Base-by-base conservation (phyloP, 1,140 invertebrate genomes). In the Littorina saxatilis region DNA sequence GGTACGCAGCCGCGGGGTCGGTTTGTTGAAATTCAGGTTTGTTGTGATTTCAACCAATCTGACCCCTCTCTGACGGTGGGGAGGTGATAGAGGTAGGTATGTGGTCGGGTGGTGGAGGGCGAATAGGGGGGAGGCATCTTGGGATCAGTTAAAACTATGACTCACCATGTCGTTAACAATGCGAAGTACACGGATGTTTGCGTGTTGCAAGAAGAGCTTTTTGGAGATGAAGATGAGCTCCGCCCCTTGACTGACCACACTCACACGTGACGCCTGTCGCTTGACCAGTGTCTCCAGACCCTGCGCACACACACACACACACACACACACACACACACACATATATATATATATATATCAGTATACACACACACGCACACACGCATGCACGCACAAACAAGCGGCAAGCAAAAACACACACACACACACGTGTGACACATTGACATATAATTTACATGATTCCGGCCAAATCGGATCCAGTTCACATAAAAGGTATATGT, bases 161-260 rank as follows among this genome's bases (percentile, higher is more conserved):
- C 86, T 72, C 80, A 90, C 88, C 86, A 90, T 82, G 58, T 88
- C 88, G 29, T 82, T 88, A n/a, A 87, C 86, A 17, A 87, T 80
- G 23, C 88, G 68, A 0, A 88, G 80, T 13, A 88, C 85, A 74
- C 88, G 88, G 35, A 87, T 85, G 66, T 88, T 88, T 15, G 88
- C 88, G 76, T 87, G 83, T 17, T 86, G 83, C 20, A 87, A 76
- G 79, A 91, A 90, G 32, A 91, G 81, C 47, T 86, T 83, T 76
- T 90, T 91, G 43, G 88, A 88, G 40, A 91, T 87, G 32, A 90
- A 84, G 13, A 91, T 85, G 74, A 89, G 90, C 81, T 91, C 90
- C 2, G 88, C 87, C 17, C 89, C 90, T 17, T 89, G 87, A 43
- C 89, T 90, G 11, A 90, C 84, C 27, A 91, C 74, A 55, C 85